Evolutionary conservation across 2,113 vertebrate species (phyloP), one percentile per base, ranked within the genome.

Genomic region (Cyphomyrus discorhynchus): DNA sequence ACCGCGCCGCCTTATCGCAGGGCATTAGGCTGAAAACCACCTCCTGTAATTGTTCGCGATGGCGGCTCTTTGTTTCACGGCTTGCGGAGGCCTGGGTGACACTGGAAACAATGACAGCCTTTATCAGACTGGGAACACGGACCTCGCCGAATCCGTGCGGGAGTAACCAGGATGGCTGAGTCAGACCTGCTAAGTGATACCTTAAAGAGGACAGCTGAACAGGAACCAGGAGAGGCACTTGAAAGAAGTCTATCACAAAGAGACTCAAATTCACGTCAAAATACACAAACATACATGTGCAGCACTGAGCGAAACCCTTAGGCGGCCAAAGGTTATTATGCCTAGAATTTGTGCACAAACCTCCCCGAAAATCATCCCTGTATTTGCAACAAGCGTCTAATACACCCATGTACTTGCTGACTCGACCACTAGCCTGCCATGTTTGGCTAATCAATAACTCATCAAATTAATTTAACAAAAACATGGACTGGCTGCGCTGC

Each of bases 31-130:
- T 84, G 91, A 91, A 90, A 50, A 90, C 84, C 85, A 90, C 91
- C 92, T 92, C 95, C 95, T 95, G 95, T 93, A 93, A 96, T 96
- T 95, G 95, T 95, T 92, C 94, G 82, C 92, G 94, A 90, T 91
- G 91, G 90, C 90, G 91, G 89, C 89, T 92, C 92, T 94, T 93
- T 93, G 15, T 91, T 89, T 92, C 77, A 35, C 47, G 56, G 91
- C 92, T 35, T 88, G 88, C 90, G 93, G 95, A 92, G 93, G 80
- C 80, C 7, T 21, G 80, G 39, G 80, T 84, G 52, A 83, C 24
- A 50, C 52, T 10, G 3, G 27, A 87, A 90, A 90, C 90, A 90
- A 90, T 83, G 45, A n/a, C 2, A 24, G 21, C 13, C 21, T 39
- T 45, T 56, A 85, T 27, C 77, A 11, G 31, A 17, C 70, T n/a